phyloP scores from a whole-genome alignment of 2,888 invertebrate genomes.

The Aporophyla nigra region DNA sequence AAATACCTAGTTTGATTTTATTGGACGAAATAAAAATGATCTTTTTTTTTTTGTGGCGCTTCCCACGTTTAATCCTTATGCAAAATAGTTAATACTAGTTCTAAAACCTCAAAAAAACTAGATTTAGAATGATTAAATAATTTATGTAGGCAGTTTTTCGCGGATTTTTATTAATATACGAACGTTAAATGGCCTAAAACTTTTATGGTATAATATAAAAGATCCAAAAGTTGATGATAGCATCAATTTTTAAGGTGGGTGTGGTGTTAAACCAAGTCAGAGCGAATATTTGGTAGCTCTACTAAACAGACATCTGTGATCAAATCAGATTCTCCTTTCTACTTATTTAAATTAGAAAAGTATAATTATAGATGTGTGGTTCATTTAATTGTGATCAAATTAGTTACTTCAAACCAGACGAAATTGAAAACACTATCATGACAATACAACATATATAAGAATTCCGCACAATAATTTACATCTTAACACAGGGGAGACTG shows the following conservation, averaged over 20 bases:
- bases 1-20: slow-evolving; percentile 22
- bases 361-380: background rate
- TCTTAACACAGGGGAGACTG: background rate
- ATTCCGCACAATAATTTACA: background rate
- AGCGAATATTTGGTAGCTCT: background rate
- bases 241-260: background rate
- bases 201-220: no score
- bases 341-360: background rate
- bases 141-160: background rate
- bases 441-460: background rate
- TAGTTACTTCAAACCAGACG: background rate
- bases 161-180: background rate
- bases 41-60: background rate
- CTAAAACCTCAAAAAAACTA: background rate
- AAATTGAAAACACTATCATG: background rate
- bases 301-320: background rate
- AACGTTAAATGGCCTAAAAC: no score
- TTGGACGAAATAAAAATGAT: slow-evolving; percentile 7
- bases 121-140: background rate
- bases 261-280: background rate
- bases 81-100: slow-evolving; percentile 19
- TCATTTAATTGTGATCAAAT: background rate
- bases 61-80: slow-evolving; percentile 9
- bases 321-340: background rate
- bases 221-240: no score